These are phyloP conservation scores for Urocolius indicus DNA, from an alignment of 2,113 vertebrate genomes.

Conservation along the genomic window DNA sequence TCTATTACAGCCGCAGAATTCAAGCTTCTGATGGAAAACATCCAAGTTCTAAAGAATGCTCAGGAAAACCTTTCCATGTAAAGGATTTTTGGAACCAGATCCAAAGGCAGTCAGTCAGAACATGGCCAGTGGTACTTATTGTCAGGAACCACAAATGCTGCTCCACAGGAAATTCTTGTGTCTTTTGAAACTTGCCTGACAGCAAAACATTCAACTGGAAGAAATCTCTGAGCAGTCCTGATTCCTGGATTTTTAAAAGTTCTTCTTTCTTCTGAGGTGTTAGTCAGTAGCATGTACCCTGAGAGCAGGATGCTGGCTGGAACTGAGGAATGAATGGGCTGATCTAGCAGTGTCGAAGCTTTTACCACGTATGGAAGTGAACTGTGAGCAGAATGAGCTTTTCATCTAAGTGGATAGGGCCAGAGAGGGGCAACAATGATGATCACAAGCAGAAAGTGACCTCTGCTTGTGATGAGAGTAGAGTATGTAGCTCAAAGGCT, in stretches of 20 bases:
- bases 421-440: not conserved
- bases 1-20: not conserved
- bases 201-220: not conserved
- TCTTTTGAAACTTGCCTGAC: not conserved
- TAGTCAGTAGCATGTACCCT: not conserved
- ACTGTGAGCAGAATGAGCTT: not conserved
- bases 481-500: not conserved
- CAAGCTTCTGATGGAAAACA: not conserved
- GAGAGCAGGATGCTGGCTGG: not conserved
- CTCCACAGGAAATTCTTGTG: not conserved
- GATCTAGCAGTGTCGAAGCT: not conserved
- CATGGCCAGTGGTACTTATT: not conserved
- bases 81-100: not conserved
- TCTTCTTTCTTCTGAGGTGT: not conserved
- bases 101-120: not conserved
- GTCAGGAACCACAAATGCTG: not conserved
- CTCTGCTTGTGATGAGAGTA: not conserved
- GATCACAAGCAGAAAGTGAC: not conserved
- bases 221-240: not conserved
- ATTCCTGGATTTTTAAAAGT: not conserved
- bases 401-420: not conserved
- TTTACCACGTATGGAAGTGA: not conserved
- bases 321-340: not conserved
- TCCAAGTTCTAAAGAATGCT: not conserved
- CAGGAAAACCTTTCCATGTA: not conserved